A percentile compares a stretch with the other conserved stretches of the same genome.
These are phyloP conservation scores for Drosophila dives DNA, from an alignment of 2,888 invertebrate genomes.

Conservation along the genomic window DNA sequence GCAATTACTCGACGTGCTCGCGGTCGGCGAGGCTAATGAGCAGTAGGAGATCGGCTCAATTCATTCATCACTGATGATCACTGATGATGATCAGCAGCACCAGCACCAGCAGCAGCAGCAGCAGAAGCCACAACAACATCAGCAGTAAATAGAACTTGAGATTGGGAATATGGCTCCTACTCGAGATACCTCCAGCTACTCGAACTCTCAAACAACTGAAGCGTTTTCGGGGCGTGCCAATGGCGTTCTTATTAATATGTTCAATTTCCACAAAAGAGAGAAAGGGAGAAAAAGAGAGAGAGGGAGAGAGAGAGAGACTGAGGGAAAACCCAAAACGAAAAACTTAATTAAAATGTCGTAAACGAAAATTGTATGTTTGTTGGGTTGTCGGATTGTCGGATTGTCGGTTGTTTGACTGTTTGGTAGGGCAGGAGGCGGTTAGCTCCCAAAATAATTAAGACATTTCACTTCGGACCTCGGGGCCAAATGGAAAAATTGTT, in stretches of 20 bases:
- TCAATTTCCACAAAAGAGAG: slow-evolving; percentile 61
- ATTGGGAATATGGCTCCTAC: slow-evolving; percentile 18
- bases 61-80: slow-evolving; percentile 75
- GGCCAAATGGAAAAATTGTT: slow-evolving; percentile 72
- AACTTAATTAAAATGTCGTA: slow-evolving; percentile 81
- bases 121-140: slow-evolving; percentile 6
- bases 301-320: not conserved
- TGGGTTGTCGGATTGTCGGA: slow-evolving; percentile 46
- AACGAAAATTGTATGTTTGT: slow-evolving; percentile 77
- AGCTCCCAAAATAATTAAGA: slow-evolving; percentile 78
- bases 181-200: not conserved
- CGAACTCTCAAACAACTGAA: slow-evolving; percentile 19
- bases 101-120: slow-evolving; percentile 8
- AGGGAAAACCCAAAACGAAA: slow-evolving; percentile 48
- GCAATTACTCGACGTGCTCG: slow-evolving; percentile 74
- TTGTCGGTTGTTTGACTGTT: slow-evolving; percentile 33
- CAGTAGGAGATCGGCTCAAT: slow-evolving; percentile 68
- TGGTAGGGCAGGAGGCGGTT: slow-evolving; percentile 43
- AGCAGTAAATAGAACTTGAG: slow-evolving; percentile 3
- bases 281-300: slow-evolving; percentile 1
- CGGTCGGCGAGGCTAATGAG: slow-evolving; percentile 58
- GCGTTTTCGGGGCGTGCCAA: slow-evolving; percentile 74
- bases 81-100: slow-evolving; percentile 56
- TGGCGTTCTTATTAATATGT: slow-evolving; percentile 77
- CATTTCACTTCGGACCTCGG: slow-evolving; percentile 68